phyloP scores from a whole-genome alignment of 2,113 vertebrate genomes.

The Elgaria multicarinata region DNA sequence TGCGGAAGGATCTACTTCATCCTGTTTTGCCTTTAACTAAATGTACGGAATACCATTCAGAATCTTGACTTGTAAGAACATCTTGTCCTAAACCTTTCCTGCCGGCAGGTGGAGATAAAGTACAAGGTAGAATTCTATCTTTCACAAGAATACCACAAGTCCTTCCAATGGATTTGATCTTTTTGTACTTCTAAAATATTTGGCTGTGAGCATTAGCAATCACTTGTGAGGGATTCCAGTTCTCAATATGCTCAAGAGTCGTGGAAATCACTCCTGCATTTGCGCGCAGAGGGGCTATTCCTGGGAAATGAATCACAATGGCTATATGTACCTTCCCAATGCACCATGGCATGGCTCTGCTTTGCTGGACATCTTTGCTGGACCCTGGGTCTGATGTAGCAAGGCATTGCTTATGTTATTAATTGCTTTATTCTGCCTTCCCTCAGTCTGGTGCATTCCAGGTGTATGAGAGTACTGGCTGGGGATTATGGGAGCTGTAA shows the following conservation, averaged over 20 bases:
- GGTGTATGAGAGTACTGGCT: too few species aligned
- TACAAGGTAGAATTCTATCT: background rate
- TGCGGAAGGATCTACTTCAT: too few species aligned
- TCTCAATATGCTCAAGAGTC: background rate
- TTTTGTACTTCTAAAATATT: background rate
- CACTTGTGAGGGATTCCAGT: background rate
- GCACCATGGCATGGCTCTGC: background rate
- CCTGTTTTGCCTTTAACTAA: background rate
- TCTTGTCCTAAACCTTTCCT: background rate
- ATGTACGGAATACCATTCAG: background rate
- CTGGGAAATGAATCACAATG: background rate
- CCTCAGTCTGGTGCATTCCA: too few species aligned
- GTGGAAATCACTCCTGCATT: background rate
- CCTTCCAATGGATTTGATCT: background rate
- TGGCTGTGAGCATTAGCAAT: background rate
- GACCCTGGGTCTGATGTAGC: background rate
- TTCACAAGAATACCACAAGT: background rate
- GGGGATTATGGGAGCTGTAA: too few species aligned
- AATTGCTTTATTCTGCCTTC: background rate
- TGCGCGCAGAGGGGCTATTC: background rate
- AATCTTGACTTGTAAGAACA: background rate
- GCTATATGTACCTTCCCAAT: background rate
- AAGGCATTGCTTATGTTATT: background rate
- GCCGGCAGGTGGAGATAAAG: constrained; percentile 27
- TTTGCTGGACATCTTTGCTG: background rate